Base-by-base conservation (phyloP, 2,888 invertebrate species). In the Nemoura dubitans region DNA sequence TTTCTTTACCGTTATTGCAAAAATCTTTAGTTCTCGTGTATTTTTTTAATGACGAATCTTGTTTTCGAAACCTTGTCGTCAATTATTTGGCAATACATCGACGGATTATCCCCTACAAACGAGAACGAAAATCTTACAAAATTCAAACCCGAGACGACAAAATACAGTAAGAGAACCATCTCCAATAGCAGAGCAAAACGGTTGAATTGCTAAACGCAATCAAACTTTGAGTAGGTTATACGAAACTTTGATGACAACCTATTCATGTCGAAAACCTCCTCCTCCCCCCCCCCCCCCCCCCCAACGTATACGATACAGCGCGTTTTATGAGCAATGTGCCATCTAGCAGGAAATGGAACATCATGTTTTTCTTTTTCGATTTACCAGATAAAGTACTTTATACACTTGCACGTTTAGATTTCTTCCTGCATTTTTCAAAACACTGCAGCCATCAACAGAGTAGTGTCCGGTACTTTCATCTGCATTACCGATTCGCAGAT, bases 121-220 rank as follows among this genome's bases (percentile, higher is more conserved):
- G 36, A 36, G 10, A 36, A n/a, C n/a, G n/a, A 36, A 36, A 36
- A 36, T 36, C 3, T 36, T 36, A 36, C 36, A 36, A 36, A 36
- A 36, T 36, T 36, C 36, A 36, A 36, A 36, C 5, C 36, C 36
- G 36, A 6, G 10, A 10, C 36, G 10, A 36, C 3, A 36, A 36
- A 36, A 36, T 6, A 36, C 36, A 3, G 36, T 3, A 36, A 36
- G 10, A 36, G 36, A 6, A 36, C 36, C 36, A 36, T 36, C 36
- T 36, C 36, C 10, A n/a, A n/a, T n/a, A n/a, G n/a, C n/a, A n/a
- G n/a, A n/a, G n/a, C 36, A 10, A 36, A 36, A 36, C 36, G 59
- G 59, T 59, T 59, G 59, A 59, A 59, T 59, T 59, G 59, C 14
- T 59, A 59, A 59, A 59, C 59, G 59, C 59, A 59, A 59, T 59